These are phyloP conservation scores for Hymenopus coronatus DNA, from an alignment of 2,888 invertebrate genomes.

Conservation along the genomic window DNA sequence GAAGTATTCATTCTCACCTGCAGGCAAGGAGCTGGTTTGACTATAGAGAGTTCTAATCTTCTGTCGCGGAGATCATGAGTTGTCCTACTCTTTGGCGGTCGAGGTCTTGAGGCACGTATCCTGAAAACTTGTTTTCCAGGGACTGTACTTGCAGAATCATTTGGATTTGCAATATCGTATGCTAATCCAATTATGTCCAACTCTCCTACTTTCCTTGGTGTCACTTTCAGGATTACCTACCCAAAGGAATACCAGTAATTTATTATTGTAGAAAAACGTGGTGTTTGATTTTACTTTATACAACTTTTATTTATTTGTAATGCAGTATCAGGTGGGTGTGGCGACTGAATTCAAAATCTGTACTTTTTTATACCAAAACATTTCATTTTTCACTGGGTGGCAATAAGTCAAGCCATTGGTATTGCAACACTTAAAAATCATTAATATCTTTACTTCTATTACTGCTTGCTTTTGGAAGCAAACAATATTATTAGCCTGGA, in stretches of 20 bases:
- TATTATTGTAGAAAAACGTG: background rate
- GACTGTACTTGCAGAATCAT: slow-evolving; percentile 46
- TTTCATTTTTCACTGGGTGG: too few species aligned
- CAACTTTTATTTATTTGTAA: too few species aligned
- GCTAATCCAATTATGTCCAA: slow-evolving; percentile 72
- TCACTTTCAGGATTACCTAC: slow-evolving; percentile 65
- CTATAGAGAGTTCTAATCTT: slow-evolving; percentile 70
- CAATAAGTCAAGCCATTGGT: too few species aligned
- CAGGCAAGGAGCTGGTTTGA: slow-evolving; percentile 77
- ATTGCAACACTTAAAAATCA: too few species aligned
- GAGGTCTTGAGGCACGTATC: slow-evolving; percentile 57
- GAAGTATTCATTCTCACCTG: slow-evolving; percentile 55
- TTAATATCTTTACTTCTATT: too few species aligned
- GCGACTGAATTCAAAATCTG: too few species aligned
- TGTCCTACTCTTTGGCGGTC: slow-evolving; percentile 51
- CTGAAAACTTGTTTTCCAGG: slow-evolving; percentile 58
- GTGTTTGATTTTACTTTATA: too few species aligned
- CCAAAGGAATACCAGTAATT: background rate
- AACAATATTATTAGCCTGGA: too few species aligned
- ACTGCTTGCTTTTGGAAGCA: too few species aligned
- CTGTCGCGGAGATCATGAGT: slow-evolving; percentile 60
- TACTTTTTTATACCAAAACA: too few species aligned
- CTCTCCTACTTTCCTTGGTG: slow-evolving; percentile 70
- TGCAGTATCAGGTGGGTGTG: too few species aligned
- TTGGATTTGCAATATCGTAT: slow-evolving; percentile 54